Conservation (phyloP, 2,888 invertebrate genomes). For the Leptarthrus brevirostris region DNA sequence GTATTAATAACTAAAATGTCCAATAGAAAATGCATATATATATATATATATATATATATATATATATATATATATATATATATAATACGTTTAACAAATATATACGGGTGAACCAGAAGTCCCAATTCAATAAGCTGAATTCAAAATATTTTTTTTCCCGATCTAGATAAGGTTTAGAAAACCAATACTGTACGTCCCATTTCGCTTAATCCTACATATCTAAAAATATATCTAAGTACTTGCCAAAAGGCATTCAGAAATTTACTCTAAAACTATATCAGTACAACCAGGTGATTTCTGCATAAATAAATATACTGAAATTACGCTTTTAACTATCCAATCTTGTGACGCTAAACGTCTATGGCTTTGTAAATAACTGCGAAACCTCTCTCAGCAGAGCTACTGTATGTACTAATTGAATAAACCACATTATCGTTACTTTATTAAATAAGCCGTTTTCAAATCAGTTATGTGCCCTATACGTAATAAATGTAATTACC, state of each 20-base stretch:
- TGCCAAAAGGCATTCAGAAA: constrained; percentile 5
- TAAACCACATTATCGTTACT: not conserved
- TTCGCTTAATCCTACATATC: constrained; percentile 37
- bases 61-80: no score
- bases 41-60: no score
- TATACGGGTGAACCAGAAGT: no score
- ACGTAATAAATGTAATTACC: constrained; percentile 14
- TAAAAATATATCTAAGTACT: constrained; percentile 22
- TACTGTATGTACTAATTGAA: not conserved
- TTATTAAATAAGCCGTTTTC: constrained; percentile 35
- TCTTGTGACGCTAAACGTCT: no score
- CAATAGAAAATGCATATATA: no score
- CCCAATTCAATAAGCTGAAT: no score
- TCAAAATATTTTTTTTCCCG: no score
- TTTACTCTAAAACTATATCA: not conserved
- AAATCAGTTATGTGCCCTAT: constrained; percentile 10
- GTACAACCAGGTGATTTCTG: not conserved
- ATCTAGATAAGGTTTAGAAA: constrained; percentile 44
- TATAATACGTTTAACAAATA: no score
- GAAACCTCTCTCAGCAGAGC: constrained; percentile 5
- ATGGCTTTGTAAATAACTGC: constrained; percentile 32
- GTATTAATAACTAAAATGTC: no score
- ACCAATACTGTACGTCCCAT: constrained; percentile 49
- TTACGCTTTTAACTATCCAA: no score
- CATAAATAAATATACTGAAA: no score